Conservation (phyloP, 2,888 invertebrate genomes). For the Pseudococcus longispinus region DNA sequence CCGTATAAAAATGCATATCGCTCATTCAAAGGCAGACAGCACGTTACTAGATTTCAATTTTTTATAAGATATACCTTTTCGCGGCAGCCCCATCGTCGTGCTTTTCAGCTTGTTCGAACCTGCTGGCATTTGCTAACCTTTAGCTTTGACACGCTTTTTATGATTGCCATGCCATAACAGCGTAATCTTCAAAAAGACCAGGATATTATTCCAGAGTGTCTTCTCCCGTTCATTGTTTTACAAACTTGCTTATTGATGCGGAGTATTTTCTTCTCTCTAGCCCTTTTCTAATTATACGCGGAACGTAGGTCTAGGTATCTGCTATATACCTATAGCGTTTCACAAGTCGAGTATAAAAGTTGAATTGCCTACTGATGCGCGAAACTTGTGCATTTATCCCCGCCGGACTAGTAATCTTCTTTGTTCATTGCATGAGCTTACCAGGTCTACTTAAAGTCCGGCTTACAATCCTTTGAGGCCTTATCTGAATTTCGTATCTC, state of each 20-base stretch:
- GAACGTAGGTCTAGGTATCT: background rate
- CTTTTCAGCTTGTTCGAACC: background rate
- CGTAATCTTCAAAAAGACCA: background rate
- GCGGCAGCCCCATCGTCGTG: background rate
- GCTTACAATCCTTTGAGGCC: constrained; percentile 37
- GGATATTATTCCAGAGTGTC: background rate
- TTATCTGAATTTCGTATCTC: constrained; percentile 36
- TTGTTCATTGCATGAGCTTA: background rate
- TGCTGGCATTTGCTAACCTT: background rate
- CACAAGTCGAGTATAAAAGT: constrained; percentile 28
- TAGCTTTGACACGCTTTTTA: background rate
- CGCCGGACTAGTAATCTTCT: constrained; percentile 26
- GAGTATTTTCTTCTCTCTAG: background rate
- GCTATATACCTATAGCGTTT: background rate
- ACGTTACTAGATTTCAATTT: background rate
- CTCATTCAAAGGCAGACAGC: background rate
- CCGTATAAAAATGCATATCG: background rate
- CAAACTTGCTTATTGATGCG: constrained; percentile 11
- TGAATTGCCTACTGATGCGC: constrained; percentile 25
- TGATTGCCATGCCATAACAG: background rate
- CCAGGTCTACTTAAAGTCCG: background rate
- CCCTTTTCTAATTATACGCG: background rate
- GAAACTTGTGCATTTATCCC: constrained; percentile 39
- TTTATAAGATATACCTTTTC: background rate
- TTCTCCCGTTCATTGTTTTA: constrained; percentile 10